Evolutionary conservation across 2,797 vertebrate species (phyloP), one percentile per base, ranked within the genome.

Genomic region (Tiaroga cobitis): DNA sequence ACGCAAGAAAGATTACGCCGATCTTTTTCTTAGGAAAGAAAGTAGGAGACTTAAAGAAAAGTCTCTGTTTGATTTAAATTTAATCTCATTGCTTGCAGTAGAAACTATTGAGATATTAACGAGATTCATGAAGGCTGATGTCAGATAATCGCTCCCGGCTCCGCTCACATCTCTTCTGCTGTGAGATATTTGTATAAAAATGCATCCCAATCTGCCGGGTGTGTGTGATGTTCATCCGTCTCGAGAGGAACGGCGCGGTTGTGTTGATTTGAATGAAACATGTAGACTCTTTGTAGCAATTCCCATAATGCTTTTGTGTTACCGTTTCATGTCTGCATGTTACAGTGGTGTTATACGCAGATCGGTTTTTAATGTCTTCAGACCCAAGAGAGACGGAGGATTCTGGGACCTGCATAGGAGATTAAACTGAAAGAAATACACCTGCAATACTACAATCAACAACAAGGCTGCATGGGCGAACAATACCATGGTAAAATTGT

Each of bases 261-360:
- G 46, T 80, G 76, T 76, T 81, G 76, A 89, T 87, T 72, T 85
- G 86, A 89, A 83, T 86, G 80, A 87, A 87, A 87, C 87, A 85
- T 76, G 83, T 72, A 34, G 43, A 77, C 69, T 79, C 87, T 87
- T 75, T 80, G 77, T 79, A 88, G 80, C 74, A 73, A 79, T 72
- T 85, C 78, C 80, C 80, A 79, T 83, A 77, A 56, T 88, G 75
- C 70, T 29, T 56, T 49, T 82, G 54, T 78, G 65, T 68, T 68
- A 43, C 46, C 8, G 32, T 88, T 75, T 82, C 49, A 85, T 88
- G 80, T 83, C 46, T 78, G 39, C 56, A 67, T 78, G 61, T 75
- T 61, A 26, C 32, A 51, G 26, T 78, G 24, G 24, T 32, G 43
- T 59, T 77, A 78, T 46, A 78, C 11, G 15, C 51, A 72, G 51